Evolutionary conservation across 2,888 invertebrate species (phyloP).

Genomic region (Callimorpha dominula): DNA sequence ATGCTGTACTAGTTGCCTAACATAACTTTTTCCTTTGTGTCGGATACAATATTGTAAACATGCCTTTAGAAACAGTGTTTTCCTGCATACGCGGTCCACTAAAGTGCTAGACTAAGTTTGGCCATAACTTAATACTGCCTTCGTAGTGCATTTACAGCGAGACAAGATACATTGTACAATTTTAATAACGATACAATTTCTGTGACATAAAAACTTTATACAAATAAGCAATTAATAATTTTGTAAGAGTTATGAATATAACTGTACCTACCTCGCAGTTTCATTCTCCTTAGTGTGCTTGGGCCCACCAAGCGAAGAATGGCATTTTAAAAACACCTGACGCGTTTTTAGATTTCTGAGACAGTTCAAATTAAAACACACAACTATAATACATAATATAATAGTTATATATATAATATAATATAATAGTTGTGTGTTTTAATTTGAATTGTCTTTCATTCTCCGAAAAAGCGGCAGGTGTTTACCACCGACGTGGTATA

Average conservation of each 20-base stretch:
- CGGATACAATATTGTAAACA: slow-evolving; percentile 35
- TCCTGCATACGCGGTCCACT: slow-evolving; percentile 42
- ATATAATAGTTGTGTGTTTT: too few species aligned
- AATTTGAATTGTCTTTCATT: too few species aligned
- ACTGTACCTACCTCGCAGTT: too few species aligned
- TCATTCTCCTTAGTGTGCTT: too few species aligned
- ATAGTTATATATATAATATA: too few species aligned
- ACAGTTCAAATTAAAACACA: too few species aligned
- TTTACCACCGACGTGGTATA: too few species aligned
- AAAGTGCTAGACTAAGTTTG: slow-evolving; percentile 42
- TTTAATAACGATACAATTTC: slow-evolving; percentile 15
- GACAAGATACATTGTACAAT: slow-evolving; percentile 24
- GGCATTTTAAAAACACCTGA: too few species aligned
- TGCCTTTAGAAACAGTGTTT: slow-evolving; percentile 44
- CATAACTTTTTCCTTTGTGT: slow-evolving; percentile 25
- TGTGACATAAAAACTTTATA: not conserved
- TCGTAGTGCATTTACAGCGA: slow-evolving; percentile 33
- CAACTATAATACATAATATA: too few species aligned
- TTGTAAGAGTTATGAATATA: not conserved
- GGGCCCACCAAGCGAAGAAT: too few species aligned
- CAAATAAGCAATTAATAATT: slow-evolving; percentile 2
- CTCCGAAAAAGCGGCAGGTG: too few species aligned
- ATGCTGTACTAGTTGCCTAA: slow-evolving; percentile 6
- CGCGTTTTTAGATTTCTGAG: too few species aligned
- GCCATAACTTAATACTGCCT: slow-evolving; percentile 46